phyloP scores from a whole-genome alignment of 2,113 vertebrate genomes.

The Neolamprologus sp. region DNA sequence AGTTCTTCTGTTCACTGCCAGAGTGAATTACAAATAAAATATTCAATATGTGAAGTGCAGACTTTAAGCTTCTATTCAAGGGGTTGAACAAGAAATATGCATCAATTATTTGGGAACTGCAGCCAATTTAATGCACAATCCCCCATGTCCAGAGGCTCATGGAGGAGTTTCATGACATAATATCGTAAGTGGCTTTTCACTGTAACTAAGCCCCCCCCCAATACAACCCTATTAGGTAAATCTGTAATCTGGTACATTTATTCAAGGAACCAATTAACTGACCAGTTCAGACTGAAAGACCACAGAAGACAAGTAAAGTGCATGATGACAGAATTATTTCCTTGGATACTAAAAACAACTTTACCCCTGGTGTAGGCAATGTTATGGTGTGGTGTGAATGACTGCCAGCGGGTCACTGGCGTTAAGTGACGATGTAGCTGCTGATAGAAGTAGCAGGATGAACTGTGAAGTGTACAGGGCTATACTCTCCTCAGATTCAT shows the following conservation, averaged over 20 bases:
- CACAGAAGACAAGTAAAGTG: not conserved
- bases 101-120: not conserved
- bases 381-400: not conserved
- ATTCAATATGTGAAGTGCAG: not conserved
- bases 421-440: not conserved
- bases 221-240: not conserved
- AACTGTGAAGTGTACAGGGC: rapidly evolving
- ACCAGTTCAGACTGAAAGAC: not conserved
- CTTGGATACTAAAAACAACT: not conserved
- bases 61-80: not conserved
- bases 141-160: not conserved
- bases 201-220: not conserved
- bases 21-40: not conserved
- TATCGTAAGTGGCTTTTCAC: not conserved
- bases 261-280: not conserved
- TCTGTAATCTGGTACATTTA: not conserved
- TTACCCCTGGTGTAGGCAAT: not conserved
- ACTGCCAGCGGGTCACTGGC: not conserved
- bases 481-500: not conserved
- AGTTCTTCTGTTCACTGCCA: not conserved
- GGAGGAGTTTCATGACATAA: not conserved
- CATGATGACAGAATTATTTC: not conserved
- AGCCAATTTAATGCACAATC: not conserved
- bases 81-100: not conserved
- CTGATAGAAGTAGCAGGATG: not conserved